These are phyloP conservation scores for Physella acuta DNA, from an alignment of 1,140 invertebrate genomes.

Conservation along the genomic window DNA sequence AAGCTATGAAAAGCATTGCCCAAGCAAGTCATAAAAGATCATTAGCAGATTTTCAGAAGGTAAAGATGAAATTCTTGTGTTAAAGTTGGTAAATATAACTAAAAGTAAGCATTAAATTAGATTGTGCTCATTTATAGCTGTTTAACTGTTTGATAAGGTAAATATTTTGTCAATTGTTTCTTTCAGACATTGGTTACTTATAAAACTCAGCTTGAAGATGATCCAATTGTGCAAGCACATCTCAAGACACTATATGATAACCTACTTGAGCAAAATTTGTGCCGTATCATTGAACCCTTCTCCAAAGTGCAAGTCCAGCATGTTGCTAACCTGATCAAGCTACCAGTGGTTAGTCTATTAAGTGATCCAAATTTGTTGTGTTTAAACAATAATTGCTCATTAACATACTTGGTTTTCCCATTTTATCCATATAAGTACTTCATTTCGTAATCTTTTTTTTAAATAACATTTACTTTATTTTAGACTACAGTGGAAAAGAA, in stretches of 20 bases:
- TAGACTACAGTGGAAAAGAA: slow-evolving; percentile 95
- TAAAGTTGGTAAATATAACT: no score
- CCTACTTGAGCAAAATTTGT: slow-evolving; percentile 98
- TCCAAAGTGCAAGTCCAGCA: slow-evolving; percentile 88
- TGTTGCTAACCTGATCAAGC: slow-evolving; percentile 82
- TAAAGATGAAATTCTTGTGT: slow-evolving; percentile 33
- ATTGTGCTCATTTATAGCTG: no score
- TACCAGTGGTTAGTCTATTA: slow-evolving; percentile 67
- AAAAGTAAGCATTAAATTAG: no score
- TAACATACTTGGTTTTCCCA: no score
- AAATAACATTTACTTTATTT: no score
- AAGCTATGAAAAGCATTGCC: slow-evolving; percentile 97
- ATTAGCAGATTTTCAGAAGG: slow-evolving; percentile 87
- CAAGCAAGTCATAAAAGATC: slow-evolving; percentile 94
- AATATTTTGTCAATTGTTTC: neutral
- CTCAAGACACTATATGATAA: slow-evolving; percentile 95
- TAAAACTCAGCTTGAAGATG: slow-evolving; percentile 88
- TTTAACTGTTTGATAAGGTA: no score
- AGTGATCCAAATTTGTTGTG: no score
- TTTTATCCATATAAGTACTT: no score
- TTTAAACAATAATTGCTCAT: no score
- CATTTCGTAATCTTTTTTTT: no score
- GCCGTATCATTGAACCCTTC: slow-evolving; percentile 97
- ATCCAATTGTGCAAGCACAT: slow-evolving; percentile 94
- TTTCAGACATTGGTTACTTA: slow-evolving; percentile 77